phyloP scores from a whole-genome alignment of 2,113 vertebrate species.

The Lates calcarifer region DNA sequence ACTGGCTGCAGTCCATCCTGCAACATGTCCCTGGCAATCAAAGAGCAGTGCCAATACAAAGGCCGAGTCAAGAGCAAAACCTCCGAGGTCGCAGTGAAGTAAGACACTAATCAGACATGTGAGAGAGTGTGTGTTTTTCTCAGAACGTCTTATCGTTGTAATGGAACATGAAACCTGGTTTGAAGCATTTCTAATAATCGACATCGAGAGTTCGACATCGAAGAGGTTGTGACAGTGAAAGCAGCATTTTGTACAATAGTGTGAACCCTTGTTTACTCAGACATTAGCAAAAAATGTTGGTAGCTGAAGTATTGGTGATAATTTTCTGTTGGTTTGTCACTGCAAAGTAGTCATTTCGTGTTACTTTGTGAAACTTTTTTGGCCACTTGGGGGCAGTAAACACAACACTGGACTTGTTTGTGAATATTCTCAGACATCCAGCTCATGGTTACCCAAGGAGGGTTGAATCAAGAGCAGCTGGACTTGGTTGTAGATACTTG shows the following conservation, averaged over 20 bases:
- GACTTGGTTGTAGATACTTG: no score
- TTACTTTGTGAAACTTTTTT: no score
- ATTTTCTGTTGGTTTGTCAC: no score
- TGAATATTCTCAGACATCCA: no score
- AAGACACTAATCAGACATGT: conserved; percentile 12
- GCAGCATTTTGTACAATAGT: not conserved
- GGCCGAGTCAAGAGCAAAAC: conserved; percentile 30
- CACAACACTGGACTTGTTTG: no score
- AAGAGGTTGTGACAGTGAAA: not conserved
- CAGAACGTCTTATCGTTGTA: conserved; percentile 3
- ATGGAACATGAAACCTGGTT: conserved; percentile 7
- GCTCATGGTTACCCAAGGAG: no score
- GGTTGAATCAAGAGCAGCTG: no score
- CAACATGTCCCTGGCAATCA: conserved; percentile 49
- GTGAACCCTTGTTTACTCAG: no score
- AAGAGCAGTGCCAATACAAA: conserved; percentile 39
- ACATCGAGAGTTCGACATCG: not conserved
- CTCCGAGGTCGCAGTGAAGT: conserved; percentile 30
- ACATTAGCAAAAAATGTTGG: no score
- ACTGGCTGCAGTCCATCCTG: conserved; percentile 54
- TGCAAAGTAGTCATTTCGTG: no score
- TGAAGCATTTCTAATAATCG: not conserved
- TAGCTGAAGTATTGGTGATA: no score
- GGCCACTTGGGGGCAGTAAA: not conserved
- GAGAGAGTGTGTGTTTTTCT: conserved; percentile 1